Conservation (phyloP, 2,888 invertebrate genomes). For the Napeogenes sylphis region DNA sequence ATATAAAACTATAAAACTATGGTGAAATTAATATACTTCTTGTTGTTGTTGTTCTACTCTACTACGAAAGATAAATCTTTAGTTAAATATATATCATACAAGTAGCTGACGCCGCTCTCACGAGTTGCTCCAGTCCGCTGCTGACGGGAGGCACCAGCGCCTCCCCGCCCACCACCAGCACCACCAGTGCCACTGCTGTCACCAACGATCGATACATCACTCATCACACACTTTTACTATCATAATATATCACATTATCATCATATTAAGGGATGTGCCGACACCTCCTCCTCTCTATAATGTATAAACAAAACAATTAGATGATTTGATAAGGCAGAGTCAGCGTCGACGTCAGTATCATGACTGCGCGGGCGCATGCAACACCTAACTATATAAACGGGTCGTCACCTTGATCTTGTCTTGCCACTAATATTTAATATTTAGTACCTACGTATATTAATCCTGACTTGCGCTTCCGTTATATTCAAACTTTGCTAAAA, state of each 20-base stretch:
- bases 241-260: conserved; percentile 13
- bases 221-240: conserved; percentile 4
- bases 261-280: neutral
- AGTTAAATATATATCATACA: conserved; percentile 32
- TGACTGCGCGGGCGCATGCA: conserved; percentile 23
- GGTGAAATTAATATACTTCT: neutral
- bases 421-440: neutral
- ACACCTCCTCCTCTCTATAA: neutral
- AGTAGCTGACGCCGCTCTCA: conserved; percentile 35
- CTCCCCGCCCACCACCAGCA: conserved; percentile 11
- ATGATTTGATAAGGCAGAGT: neutral
- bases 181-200: conserved; percentile 15
- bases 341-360: conserved; percentile 22
- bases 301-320: neutral
- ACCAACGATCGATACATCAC: conserved; percentile 15
- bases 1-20: too few species aligned
- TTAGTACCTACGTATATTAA: neutral
- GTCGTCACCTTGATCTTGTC: conserved; percentile 19
- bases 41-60: neutral
- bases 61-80: neutral
- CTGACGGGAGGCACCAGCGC: conserved; percentile 32
- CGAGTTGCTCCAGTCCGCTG: conserved; percentile 34
- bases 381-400: conserved; percentile 18
- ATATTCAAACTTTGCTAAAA: neutral
- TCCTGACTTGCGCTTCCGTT: conserved; percentile 11